phyloP scores from a whole-genome alignment of 37 sponge, comb jelly and placozoan species.

The Cladorhizidae sp. region DNA sequence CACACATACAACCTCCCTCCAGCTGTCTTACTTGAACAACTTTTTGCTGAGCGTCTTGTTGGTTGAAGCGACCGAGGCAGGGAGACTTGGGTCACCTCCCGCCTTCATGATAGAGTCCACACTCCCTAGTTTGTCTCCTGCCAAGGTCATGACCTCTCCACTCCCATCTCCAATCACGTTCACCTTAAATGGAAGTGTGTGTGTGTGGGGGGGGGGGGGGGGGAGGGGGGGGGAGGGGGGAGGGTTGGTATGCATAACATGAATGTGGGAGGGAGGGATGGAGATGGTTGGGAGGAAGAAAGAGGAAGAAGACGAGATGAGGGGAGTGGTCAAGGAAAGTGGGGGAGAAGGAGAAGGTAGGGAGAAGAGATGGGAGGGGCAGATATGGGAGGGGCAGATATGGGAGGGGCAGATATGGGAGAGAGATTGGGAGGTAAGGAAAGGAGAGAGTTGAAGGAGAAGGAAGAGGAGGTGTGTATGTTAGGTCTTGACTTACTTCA shows the following conservation, averaged over 20 bases:
- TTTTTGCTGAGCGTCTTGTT: constrained; percentile 59
- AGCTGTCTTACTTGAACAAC: constrained; percentile 66
- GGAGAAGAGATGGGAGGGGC: background rate
- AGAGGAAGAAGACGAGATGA: background rate
- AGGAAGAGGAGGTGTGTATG: background rate
- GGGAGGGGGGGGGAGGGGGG: background rate
- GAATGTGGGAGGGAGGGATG: background rate
- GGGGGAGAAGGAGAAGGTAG: background rate
- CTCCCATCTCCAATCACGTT: constrained; percentile 76
- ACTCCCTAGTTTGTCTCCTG: constrained; percentile 81
- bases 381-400: background rate
- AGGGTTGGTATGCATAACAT: background rate
- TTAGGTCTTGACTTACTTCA: constrained; percentile 49
- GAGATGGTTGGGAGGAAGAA: background rate
- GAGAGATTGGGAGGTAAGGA: no score
- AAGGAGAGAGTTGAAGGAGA: background rate
- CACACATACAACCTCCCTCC: background rate
- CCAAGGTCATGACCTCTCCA: constrained; percentile 62
- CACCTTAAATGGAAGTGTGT: constrained; percentile 40
- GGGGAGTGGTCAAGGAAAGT: background rate
- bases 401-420: no score
- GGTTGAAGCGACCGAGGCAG: constrained; percentile 57
- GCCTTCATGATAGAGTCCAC: constrained; percentile 63
- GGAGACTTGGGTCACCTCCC: constrained; percentile 61
- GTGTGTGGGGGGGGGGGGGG: background rate